A percentile compares a stretch with the other conserved stretches of the same genome.
These are phyloP conservation scores for Galleria mellonella DNA, from an alignment of 1,140 invertebrate genomes.

Conservation along the genomic window DNA sequence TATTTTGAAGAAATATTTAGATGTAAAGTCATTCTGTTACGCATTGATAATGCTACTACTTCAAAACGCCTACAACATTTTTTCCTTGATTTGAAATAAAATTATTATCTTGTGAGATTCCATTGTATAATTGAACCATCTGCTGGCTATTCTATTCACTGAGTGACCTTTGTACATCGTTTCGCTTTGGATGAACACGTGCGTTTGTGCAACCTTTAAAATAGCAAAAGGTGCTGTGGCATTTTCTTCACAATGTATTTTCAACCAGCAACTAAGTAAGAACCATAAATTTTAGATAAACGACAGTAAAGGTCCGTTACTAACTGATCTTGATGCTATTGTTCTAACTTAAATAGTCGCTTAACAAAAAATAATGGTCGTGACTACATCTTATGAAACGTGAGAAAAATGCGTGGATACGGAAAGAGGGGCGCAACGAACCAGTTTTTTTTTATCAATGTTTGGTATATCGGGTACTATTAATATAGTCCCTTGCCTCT, in stretches of 20 bases:
- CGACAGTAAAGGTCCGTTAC: too few relatives aligned
- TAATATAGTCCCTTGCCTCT: slow-evolving; percentile 3
- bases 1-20: too few relatives aligned
- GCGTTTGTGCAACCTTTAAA: slow-evolving; percentile 29
- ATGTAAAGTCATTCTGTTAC: too few relatives aligned
- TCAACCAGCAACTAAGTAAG: too few relatives aligned
- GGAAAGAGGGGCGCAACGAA: slow-evolving; percentile 21
- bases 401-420: slow-evolving; percentile 30
- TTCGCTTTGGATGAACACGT: slow-evolving; percentile 26
- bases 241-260: slow-evolving; percentile 16
- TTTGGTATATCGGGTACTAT: slow-evolving; percentile 17
- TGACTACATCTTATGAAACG: slow-evolving; percentile 24
- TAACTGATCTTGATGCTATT: slow-evolving; percentile 2
- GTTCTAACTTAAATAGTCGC: not conserved
- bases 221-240: slow-evolving; percentile 19
- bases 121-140: slow-evolving; percentile 26
- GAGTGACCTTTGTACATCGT: slow-evolving; percentile 31
- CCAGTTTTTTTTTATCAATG: slow-evolving; percentile 27
- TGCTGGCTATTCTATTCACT: slow-evolving; percentile 26
- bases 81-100: not conserved
- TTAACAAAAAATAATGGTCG: slow-evolving; percentile 10
- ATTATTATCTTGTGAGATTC: slow-evolving; percentile 14
- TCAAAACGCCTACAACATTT: too few relatives aligned
- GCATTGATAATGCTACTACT: too few relatives aligned
- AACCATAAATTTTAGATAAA: too few relatives aligned